phyloP scores from a whole-genome alignment of 2,797 vertebrate species.

The Huso huso region DNA sequence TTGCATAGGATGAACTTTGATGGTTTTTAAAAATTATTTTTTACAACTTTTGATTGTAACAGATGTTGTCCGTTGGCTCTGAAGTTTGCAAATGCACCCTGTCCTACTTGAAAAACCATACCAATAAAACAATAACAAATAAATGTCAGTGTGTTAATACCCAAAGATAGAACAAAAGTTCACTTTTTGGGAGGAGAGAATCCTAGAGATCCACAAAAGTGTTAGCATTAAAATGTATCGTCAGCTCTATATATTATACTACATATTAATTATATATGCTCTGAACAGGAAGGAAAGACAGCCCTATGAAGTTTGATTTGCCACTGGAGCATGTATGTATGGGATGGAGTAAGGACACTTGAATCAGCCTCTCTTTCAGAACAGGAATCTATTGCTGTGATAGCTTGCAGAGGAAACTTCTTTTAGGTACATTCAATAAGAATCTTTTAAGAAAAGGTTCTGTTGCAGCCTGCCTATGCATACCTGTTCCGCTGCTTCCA shows the following conservation, averaged over 20 bases:
- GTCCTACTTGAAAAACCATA: slow-evolving; percentile 3
- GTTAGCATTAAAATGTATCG: too few relatives aligned
- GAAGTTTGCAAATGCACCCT: slow-evolving; percentile 4
- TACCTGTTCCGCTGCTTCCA: too few relatives aligned
- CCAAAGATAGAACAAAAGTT: slow-evolving; percentile 13
- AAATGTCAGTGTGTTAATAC: slow-evolving; percentile 12
- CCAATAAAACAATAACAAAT: slow-evolving; percentile 13
- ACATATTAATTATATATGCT: background rate
- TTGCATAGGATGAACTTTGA: slow-evolving; percentile 3
- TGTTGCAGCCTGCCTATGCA: too few relatives aligned
- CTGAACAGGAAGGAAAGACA: background rate
- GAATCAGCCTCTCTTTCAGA: background rate
- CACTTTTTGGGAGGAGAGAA: slow-evolving; percentile 5
- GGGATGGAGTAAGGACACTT: slow-evolving; percentile 1
- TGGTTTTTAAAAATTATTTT: slow-evolving; percentile 3
- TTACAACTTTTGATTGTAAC: slow-evolving; percentile 4
- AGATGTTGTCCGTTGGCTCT: slow-evolving; percentile 9
- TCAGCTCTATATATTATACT: too few relatives aligned
- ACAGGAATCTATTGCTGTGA: slow-evolving; percentile 3
- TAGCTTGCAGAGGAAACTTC: slow-evolving; percentile 7
- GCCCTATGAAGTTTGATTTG: slow-evolving; percentile 11
- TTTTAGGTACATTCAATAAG: background rate
- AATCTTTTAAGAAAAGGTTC: too few relatives aligned
- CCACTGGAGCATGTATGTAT: slow-evolving; percentile 2
- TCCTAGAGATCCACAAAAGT: too few relatives aligned